Evolutionary conservation across 2,113 vertebrate species (phyloP), one percentile per base, ranked within the genome.

Genomic region (Alligator sinensis): DNA sequence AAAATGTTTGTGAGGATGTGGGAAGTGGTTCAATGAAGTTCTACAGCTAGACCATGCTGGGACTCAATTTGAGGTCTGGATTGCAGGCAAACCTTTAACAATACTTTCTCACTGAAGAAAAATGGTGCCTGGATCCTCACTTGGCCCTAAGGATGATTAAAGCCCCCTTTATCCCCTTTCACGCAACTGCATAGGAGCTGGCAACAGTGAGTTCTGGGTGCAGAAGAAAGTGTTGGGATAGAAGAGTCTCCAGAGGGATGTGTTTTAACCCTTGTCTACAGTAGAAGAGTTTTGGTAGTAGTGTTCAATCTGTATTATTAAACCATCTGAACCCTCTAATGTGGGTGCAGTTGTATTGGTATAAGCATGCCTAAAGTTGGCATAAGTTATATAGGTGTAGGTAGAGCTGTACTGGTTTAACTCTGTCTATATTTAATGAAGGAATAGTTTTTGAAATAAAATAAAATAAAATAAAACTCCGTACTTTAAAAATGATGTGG

Each of bases 1-100:
- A 68, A 92, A 90, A 82, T 88, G 63, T 95, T 93, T 88, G 25
- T 47, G 89, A 60, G 79, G 57, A 34, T 59, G 17, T 38, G 64
- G 76, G 58, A 16, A 80, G 77, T 57, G 77, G 66, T 62, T 70
- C 77, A 25, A 34, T 21, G 5, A 74, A 24, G 34, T 22, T 74
- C 60, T 88, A 82, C 63, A 62, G 68, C 54, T 8, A 38, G 25
- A 8, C 59, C 27, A 4, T 21, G 21, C 82, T 77, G 80, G 80
- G 59, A 59, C 62, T 70, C 54, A 30, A 5, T 30, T 72, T 22
- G 55, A 54, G 9, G 27, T 24, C 38, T 9, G 38, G 75, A 74
- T 24, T 1, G 0, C 11, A 16, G 30, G 75, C 24, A 77, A 68
- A 70, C 19, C 1, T 1, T 21, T 30, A 57, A 47, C 76, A 30